Percentiles rank a stretch among this genome's conserved stretches.
Conservation (phyloP, 2,797 vertebrate genomes). For the Arnoldichthys spilopterus region DNA sequence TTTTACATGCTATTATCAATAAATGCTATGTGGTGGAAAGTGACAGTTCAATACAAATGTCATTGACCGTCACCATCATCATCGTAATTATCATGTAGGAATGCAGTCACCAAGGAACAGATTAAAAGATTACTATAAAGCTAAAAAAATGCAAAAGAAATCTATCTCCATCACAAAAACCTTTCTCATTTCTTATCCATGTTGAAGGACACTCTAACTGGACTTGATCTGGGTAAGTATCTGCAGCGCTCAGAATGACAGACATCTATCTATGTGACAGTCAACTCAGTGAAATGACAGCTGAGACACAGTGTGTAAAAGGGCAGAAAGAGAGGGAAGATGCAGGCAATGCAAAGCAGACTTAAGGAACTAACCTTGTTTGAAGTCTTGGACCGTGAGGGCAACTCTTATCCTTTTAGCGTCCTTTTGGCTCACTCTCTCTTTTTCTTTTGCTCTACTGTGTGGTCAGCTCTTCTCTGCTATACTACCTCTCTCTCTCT, state of each 20-base stretch:
- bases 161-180: not conserved
- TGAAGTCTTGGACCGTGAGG: conserved; percentile 49
- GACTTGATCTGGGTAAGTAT: not conserved
- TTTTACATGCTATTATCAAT: not conserved
- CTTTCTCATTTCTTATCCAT: conserved; percentile 9
- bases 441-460: conserved; percentile 44
- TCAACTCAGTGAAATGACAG: conserved; percentile 45
- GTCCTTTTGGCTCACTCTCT: conserved; percentile 35
- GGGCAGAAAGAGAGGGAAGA: conserved; percentile 16
- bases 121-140: not conserved
- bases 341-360: not conserved
- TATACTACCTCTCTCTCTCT: conserved; percentile 20
- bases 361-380: conserved; percentile 53
- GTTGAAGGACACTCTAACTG: not conserved
- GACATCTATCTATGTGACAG: conserved; percentile 2
- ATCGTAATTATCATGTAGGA: not conserved
- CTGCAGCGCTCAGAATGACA: not conserved
- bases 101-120: too few species aligned
- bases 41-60: not conserved
- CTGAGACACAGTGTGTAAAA: conserved; percentile 29
- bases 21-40: not conserved
- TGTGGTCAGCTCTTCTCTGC: conserved; percentile 45
- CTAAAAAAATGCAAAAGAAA: not conserved
- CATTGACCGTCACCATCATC: not conserved
- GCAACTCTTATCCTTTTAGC: conserved; percentile 51